phyloP scores from a whole-genome alignment of 2,888 invertebrate species.

The Pristionchus mayeri region DNA sequence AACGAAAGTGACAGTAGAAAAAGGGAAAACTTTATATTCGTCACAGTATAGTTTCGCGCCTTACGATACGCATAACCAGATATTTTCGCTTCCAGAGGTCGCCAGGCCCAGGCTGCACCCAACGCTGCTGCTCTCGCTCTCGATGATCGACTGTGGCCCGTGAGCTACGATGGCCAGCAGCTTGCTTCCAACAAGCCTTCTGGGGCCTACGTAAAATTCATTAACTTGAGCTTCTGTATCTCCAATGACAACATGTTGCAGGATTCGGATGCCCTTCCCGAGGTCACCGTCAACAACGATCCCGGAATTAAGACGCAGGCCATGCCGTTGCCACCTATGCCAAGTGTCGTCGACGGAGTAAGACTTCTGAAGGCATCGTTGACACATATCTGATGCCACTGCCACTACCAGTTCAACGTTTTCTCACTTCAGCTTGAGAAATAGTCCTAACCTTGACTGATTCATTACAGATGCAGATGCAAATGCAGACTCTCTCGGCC shows the following conservation, averaged over 20 bases:
- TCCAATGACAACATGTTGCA: neutral
- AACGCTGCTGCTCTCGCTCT: neutral
- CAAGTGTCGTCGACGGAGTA: neutral
- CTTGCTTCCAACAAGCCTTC: neutral
- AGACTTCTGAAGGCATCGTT: too few relatives aligned
- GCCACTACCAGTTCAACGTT: too few relatives aligned
- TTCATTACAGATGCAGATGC: neutral
- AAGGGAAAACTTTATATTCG: too few relatives aligned
- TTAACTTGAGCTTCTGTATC: neutral
- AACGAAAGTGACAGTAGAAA: too few relatives aligned
- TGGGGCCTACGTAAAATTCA: neutral
- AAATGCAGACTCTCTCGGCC: neutral
- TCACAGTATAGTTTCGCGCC: too few relatives aligned
- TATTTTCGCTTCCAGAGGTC: neutral
- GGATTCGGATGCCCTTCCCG: neutral
- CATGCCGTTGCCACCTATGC: constrained; percentile 18
- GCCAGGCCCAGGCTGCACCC: neutral
- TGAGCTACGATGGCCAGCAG: constrained; percentile 18
- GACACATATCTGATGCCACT: too few relatives aligned
- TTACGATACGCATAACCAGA: too few relatives aligned
- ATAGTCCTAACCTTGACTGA: neutral
- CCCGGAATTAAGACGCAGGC: neutral
- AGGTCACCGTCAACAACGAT: neutral
- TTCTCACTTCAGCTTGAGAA: neutral
- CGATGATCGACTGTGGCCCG: constrained; percentile 43